phyloP scores from a whole-genome alignment of 2,888 invertebrate species.

The Brachycybe producta region DNA sequence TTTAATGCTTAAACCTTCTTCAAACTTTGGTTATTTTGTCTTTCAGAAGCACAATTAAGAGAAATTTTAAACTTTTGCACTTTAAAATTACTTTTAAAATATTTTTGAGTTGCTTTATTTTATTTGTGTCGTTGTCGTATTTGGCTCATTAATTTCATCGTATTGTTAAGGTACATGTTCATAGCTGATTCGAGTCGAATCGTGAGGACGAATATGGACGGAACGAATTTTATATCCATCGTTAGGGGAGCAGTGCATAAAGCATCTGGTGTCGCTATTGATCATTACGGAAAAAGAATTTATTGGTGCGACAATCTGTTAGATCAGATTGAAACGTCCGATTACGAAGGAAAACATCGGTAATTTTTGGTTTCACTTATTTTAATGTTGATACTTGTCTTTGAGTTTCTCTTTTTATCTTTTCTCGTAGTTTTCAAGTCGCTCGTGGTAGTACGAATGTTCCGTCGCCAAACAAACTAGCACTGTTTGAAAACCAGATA shows the following conservation, averaged over 20 bases:
- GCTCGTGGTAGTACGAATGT: conserved; percentile 41
- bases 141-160: no score
- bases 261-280: conserved; percentile 81
- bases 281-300: conserved; percentile 74
- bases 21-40: conserved; percentile 12
- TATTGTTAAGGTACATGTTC: conserved; percentile 39
- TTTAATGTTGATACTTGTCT: background rate
- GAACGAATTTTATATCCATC: conserved; percentile 65
- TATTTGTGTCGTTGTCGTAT: conserved; percentile 5
- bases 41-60: background rate
- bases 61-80: background rate
- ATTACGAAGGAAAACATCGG: conserved; percentile 75
- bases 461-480: conserved; percentile 69
- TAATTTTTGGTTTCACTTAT: conserved; percentile 26
- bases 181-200: conserved; percentile 41
- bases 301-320: conserved; percentile 94
- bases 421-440: conserved; percentile 41
- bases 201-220: conserved; percentile 86
- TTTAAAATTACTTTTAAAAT: background rate
- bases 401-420: background rate
- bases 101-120: no score
- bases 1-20: no score
- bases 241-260: conserved; percentile 86
- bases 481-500: conserved; percentile 71
- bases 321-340: conserved; percentile 90